Evolutionary conservation across 1,140 invertebrate species (phyloP).

Genomic region (Helicoverpa zea): DNA sequence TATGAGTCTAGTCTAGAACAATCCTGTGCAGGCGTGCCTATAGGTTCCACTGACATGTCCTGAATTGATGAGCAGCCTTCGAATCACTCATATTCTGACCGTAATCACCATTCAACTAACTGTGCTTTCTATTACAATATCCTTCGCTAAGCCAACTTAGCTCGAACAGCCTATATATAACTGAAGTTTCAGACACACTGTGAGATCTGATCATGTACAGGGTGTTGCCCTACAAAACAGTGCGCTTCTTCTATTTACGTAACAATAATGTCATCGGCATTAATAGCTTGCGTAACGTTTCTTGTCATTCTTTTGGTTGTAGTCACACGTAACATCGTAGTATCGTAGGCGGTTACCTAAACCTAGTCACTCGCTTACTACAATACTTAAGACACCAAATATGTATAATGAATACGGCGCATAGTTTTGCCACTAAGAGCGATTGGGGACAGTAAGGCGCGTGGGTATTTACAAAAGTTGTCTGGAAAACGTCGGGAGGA

Average conservation of each 20-base stretch:
- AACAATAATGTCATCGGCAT: conserved; percentile 16
- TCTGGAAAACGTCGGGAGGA: not conserved
- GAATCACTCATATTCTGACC: conserved; percentile 40
- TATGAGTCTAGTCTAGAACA: conserved; percentile 83
- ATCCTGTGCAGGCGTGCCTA: conserved; percentile 75
- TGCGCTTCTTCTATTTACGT: conserved; percentile 30
- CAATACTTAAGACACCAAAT: no score
- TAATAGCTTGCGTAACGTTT: conserved; percentile 29
- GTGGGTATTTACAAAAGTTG: conserved; percentile 5
- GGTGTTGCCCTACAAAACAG: conserved; percentile 22
- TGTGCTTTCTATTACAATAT: conserved; percentile 20
- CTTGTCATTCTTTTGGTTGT: conserved; percentile 12
- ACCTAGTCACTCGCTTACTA: not conserved
- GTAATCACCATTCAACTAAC: conserved; percentile 13
- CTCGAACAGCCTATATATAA: not conserved
- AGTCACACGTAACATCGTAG: conserved; percentile 20
- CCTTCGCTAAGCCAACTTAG: not conserved
- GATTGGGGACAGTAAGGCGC: not conserved
- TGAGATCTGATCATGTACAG: not conserved
- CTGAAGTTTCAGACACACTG: conserved; percentile 13
- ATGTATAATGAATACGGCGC: not conserved
- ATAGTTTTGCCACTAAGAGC: not conserved
- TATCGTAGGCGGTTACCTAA: conserved; percentile 20
- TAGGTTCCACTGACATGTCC: conserved; percentile 81
- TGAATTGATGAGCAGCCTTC: conserved; percentile 80